These are phyloP conservation scores for pig (Sus scrofa) DNA, from an alignment of 2,113 vertebrate species.

Conservation along the genomic window DNA sequence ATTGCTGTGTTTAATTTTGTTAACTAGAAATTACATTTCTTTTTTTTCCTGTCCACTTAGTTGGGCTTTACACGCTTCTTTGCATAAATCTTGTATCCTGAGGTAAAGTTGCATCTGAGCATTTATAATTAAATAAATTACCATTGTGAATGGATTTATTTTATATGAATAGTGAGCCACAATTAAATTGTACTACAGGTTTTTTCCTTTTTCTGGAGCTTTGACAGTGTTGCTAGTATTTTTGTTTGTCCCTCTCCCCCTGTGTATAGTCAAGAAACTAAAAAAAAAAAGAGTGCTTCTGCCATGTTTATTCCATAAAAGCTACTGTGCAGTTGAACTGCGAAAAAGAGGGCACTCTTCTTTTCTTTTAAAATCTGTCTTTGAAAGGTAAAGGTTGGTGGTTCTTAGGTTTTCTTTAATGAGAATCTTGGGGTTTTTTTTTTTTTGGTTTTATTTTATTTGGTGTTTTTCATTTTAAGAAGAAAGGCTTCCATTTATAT, in stretches of 20 bases:
- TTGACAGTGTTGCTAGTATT: not conserved
- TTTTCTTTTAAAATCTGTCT: no score
- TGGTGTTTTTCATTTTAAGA: no score
- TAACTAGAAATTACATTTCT: not conserved
- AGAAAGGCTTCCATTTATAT: no score
- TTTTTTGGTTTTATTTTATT: no score
- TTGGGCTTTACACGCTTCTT: not conserved
- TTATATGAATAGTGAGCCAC: not conserved
- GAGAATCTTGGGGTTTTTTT: no score
- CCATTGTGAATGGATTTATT: not conserved
- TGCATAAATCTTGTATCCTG: not conserved
- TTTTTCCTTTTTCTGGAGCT: not conserved
- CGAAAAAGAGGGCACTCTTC: no score
- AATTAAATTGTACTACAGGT: not conserved
- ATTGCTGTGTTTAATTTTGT: not conserved
- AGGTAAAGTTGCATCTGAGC: not conserved
- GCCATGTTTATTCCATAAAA: not conserved
- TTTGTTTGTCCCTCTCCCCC: not conserved
- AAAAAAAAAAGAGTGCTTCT: not conserved
- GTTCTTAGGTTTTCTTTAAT: no score
- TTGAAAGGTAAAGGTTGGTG: no score
- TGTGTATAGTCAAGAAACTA: not conserved
- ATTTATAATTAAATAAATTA: slow-evolving; percentile 11
- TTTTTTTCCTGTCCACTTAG: not conserved
- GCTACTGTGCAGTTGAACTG: not conserved